These are phyloP conservation scores for rabbit (Oryctolagus cuniculus) DNA, from an alignment of 2,113 vertebrate species.

Conservation along the genomic window mOryCun1.1 NC_091443.1:57081001-57081500, in stretches of 20 bases:
- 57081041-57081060: neutral
- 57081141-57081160: neutral
- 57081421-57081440: neutral
- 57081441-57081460: neutral
- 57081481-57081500: neutral
- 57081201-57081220: neutral
- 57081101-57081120: too few species aligned
- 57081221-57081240: neutral
- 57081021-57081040: neutral
- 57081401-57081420: neutral
- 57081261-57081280: neutral
- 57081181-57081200: neutral
- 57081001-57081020: neutral
- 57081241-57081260: neutral
- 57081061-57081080: neutral
- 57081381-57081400: neutral
- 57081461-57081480: neutral
- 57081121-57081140: neutral
- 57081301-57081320: neutral
- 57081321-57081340: neutral
- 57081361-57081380: neutral
- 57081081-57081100: neutral
- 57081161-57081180: neutral
- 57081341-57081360: neutral
- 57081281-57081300: neutral